Percentiles rank a stretch among this genome's conserved stretches.
These are phyloP conservation scores for Arnoldichthys spilopterus DNA, from an alignment of 2,797 vertebrate species.

Conservation along the genomic window DNA sequence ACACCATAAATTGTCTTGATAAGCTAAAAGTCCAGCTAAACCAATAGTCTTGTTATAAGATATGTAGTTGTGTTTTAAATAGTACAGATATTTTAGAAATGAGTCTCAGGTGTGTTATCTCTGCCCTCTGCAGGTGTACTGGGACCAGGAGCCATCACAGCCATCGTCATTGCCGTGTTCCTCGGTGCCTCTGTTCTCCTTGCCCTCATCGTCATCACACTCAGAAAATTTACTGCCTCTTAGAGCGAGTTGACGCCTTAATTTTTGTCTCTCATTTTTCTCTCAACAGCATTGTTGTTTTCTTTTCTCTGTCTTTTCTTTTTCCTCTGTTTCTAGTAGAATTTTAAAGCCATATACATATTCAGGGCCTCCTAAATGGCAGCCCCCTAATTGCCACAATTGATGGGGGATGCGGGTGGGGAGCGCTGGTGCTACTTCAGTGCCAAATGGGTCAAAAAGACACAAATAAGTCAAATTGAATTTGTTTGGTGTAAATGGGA, in stretches of 20 bases:
- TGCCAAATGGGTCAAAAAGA: background rate
- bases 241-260: conserved; percentile 60
- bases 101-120: conserved; percentile 39
- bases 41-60: too few relatives aligned
- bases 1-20: too few relatives aligned
- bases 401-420: background rate
- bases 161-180: conserved; percentile 94
- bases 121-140: conserved; percentile 78
- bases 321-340: background rate
- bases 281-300: background rate
- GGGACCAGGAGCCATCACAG: conserved; percentile 93
- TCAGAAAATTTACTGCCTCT: conserved; percentile 92
- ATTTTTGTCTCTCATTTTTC: background rate
- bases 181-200: conserved; percentile 94
- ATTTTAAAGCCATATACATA: background rate
- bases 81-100: too few relatives aligned
- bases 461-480: background rate
- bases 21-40: too few relatives aligned
- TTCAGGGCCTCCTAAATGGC: background rate
- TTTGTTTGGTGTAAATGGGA: background rate
- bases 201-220: conserved; percentile 91
- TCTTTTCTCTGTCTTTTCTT: background rate
- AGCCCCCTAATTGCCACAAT: background rate
- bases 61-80: too few relatives aligned
- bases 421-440: background rate